phyloP scores from a whole-genome alignment of 2,888 invertebrate species.

The Oscheius sp. region DNA sequence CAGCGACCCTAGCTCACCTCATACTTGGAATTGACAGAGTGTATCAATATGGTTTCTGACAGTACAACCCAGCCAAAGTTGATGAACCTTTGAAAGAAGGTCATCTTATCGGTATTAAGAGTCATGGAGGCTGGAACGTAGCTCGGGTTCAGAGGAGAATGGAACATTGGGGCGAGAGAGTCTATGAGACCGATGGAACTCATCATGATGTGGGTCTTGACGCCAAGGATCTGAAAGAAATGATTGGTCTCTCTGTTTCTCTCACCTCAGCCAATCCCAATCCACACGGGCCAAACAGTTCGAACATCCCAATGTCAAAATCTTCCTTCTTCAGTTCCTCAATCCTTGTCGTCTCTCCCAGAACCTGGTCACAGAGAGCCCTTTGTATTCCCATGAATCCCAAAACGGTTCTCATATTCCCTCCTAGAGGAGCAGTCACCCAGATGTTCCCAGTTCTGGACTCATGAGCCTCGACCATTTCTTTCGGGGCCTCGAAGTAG shows the following conservation, averaged over 20 bases:
- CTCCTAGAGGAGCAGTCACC: constrained; percentile 10
- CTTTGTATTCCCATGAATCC: constrained; percentile 4
- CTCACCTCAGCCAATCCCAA: constrained; percentile 26
- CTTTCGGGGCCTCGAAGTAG: not conserved
- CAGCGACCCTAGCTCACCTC: not conserved
- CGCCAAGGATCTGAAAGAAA: constrained; percentile 1
- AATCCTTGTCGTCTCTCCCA: not conserved
- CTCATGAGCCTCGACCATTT: not conserved
- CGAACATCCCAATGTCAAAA: constrained; percentile 20
- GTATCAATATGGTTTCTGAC: not conserved
- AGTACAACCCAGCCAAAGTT: constrained; percentile 9
- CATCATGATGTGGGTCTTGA: constrained; percentile 23
- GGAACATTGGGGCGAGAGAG: constrained; percentile 11
- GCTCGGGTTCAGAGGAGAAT: constrained; percentile 21
- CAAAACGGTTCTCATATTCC: constrained; percentile 9
- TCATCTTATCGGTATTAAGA: constrained; percentile 22
- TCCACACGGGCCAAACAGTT: constrained; percentile 26
- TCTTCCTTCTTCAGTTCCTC: constrained; percentile 17
- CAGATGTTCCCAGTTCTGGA: constrained; percentile 13
- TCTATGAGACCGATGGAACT: constrained; percentile 24
- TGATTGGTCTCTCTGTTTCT: not conserved
- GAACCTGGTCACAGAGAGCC: constrained; percentile 4
- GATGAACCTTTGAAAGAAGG: constrained; percentile 23
- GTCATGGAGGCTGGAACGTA: constrained; percentile 27
- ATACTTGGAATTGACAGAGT: not conserved